Evolutionary conservation across 2,797 vertebrate genomes (phyloP).

Genomic region (Trachurus trachurus): DNA sequence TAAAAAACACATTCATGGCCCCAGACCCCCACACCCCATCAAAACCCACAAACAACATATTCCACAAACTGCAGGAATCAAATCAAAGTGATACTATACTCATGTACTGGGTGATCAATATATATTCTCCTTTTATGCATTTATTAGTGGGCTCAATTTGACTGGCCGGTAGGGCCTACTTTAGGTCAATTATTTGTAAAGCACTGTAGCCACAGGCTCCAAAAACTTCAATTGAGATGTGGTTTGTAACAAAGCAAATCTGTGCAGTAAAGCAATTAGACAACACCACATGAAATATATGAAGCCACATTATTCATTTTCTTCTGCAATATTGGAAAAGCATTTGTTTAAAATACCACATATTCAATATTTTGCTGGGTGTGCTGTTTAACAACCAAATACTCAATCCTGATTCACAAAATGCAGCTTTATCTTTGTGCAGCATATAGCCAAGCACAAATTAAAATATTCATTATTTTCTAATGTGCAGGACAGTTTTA

Average conservation of each 20-base stretch:
- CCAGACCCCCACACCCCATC: background rate
- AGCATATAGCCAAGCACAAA: constrained; percentile 33
- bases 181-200: constrained; percentile 77
- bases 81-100: constrained; percentile 71
- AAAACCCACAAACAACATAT: constrained; percentile 31
- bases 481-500: constrained; percentile 33
- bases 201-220: constrained; percentile 66
- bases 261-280: constrained; percentile 74
- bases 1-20: constrained; percentile 34
- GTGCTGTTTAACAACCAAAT: constrained; percentile 56
- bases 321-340: constrained; percentile 71
- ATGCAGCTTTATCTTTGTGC: constrained; percentile 44
- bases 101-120: constrained; percentile 72
- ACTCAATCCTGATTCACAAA: constrained; percentile 44
- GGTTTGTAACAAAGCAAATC: constrained; percentile 73
- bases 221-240: constrained; percentile 75
- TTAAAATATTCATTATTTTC: constrained; percentile 47
- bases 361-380: constrained; percentile 64
- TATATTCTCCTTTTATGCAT: constrained; percentile 78
- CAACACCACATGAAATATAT: constrained; percentile 67
- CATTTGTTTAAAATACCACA: constrained; percentile 68
- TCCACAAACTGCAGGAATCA: constrained; percentile 61
- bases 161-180: constrained; percentile 65
- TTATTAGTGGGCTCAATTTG: constrained; percentile 78
- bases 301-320: constrained; percentile 74